A percentile compares a stretch with the other conserved stretches of the same genome.
These are phyloP conservation scores for Phaedon cochleariae DNA, from an alignment of 2,888 invertebrate species.

Conservation along the genomic window DNA sequence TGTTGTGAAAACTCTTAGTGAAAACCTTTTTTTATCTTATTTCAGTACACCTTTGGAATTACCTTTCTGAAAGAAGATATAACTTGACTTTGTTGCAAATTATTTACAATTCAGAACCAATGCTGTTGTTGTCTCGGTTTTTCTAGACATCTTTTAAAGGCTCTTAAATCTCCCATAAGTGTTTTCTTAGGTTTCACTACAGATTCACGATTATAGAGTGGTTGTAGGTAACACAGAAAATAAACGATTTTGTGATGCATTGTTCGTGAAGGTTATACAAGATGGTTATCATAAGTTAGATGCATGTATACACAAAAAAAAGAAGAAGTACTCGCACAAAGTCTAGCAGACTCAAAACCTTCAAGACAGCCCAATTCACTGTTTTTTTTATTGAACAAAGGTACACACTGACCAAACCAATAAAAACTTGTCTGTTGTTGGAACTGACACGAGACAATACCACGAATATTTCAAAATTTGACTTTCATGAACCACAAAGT, in stretches of 20 bases:
- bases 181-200: slow-evolving; percentile 7
- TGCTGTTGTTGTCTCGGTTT: neutral
- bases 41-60: slow-evolving; percentile 39
- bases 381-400: neutral
- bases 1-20: too few relatives aligned
- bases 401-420: neutral
- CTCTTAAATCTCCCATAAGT: slow-evolving; percentile 14
- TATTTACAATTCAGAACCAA: slow-evolving; percentile 48
- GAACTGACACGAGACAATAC: neutral
- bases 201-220: slow-evolving; percentile 6
- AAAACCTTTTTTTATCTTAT: neutral
- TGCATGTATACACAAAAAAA: neutral
- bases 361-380: neutral
- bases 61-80: slow-evolving; percentile 51
- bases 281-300: neutral
- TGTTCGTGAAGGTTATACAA: neutral
- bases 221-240: slow-evolving; percentile 6
- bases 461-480: neutral
- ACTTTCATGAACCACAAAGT: neutral
- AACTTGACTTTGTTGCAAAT: slow-evolving; percentile 50
- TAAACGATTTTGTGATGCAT: slow-evolving; percentile 5
- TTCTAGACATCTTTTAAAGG: neutral
- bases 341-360: too few relatives aligned
- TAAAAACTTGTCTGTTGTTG: neutral
- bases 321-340: neutral